Percentiles rank a stretch among this genome's conserved stretches.
phyloP scores from a whole-genome alignment of 2,888 invertebrate genomes.

The Galeopsomyia nigrocyanea region DNA sequence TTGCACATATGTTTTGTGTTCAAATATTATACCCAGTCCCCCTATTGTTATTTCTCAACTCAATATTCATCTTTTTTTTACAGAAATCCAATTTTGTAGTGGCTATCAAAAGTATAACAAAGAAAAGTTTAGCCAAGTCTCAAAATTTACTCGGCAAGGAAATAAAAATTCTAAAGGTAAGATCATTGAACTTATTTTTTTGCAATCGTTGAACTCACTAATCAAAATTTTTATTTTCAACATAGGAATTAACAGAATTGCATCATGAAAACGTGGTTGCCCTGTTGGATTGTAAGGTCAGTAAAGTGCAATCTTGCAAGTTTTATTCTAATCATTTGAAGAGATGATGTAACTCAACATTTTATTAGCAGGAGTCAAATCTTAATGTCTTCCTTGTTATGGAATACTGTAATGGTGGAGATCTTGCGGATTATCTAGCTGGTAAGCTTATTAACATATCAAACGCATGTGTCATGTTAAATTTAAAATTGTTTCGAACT shows the following conservation, averaged over 20 bases:
- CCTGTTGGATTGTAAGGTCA: slow-evolving; percentile 93
- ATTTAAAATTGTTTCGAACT: background rate
- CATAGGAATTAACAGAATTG: slow-evolving; percentile 91
- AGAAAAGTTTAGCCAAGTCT: slow-evolving; percentile 97
- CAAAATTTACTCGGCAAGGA: slow-evolving; percentile 98
- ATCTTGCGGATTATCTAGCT: slow-evolving; percentile 96
- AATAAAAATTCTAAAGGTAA: slow-evolving; percentile 95
- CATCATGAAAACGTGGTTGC: slow-evolving; percentile 99
- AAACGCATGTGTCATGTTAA: background rate
- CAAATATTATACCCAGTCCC: too few relatives aligned
- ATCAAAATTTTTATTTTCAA: slow-evolving; percentile 4
- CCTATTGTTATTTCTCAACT: background rate
- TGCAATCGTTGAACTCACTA: background rate
- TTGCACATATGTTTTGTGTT: too few relatives aligned
- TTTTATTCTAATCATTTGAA: slow-evolving; percentile 23
- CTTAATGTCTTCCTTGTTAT: slow-evolving; percentile 97
- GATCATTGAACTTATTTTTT: slow-evolving; percentile 44
- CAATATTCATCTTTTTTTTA: slow-evolving; percentile 60
- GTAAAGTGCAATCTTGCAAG: slow-evolving; percentile 48
- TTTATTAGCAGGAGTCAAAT: slow-evolving; percentile 81
- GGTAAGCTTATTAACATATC: slow-evolving; percentile 68
- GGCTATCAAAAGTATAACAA: slow-evolving; percentile 98
- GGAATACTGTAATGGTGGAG: slow-evolving; percentile 99
- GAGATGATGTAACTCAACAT: slow-evolving; percentile 43
- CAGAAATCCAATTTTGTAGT: slow-evolving; percentile 90